Evolutionary conservation across 2,888 invertebrate genomes (phyloP).

Genomic region (Phania funesta): DNA sequence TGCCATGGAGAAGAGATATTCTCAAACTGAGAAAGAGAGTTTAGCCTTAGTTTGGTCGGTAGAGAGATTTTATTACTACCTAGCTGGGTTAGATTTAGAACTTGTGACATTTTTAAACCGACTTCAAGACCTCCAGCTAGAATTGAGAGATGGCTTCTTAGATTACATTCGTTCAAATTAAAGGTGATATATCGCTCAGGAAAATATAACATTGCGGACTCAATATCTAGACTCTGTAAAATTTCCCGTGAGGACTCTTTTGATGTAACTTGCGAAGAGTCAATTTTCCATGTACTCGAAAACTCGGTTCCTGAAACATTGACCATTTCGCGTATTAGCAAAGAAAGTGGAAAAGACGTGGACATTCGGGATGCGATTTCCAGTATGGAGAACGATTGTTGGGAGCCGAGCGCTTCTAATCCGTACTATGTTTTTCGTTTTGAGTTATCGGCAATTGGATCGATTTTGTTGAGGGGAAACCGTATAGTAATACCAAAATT

Average conservation of each 20-base stretch:
- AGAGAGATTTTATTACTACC: conserved; percentile 60
- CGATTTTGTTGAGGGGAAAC: too few species aligned
- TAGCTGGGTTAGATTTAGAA: conserved; percentile 56
- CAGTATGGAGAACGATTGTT: too few species aligned
- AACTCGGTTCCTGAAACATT: too few species aligned
- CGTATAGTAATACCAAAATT: too few species aligned
- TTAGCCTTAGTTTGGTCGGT: conserved; percentile 60
- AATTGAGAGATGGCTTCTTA: conserved; percentile 18
- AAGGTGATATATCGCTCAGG: conserved; percentile 39
- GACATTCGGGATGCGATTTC: too few species aligned
- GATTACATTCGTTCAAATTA: too few species aligned
- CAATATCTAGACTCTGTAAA: conserved; percentile 51
- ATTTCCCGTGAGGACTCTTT: conserved; percentile 22
- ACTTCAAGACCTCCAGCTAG: conserved; percentile 37
- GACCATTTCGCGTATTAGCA: too few species aligned
- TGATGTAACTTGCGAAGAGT: neutral
- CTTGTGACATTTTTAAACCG: conserved; percentile 41
- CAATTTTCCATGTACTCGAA: too few species aligned
- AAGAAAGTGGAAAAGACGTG: too few species aligned
- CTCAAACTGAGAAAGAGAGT: conserved; percentile 65
- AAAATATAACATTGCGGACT: conserved; percentile 53
- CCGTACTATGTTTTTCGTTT: too few species aligned
- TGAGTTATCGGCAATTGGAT: too few species aligned
- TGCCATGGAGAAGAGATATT: conserved; percentile 57
- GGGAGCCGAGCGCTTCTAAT: too few species aligned